Base-by-base conservation (phyloP, 2,888 invertebrate genomes). In the Cacoxenus indagator region DNA sequence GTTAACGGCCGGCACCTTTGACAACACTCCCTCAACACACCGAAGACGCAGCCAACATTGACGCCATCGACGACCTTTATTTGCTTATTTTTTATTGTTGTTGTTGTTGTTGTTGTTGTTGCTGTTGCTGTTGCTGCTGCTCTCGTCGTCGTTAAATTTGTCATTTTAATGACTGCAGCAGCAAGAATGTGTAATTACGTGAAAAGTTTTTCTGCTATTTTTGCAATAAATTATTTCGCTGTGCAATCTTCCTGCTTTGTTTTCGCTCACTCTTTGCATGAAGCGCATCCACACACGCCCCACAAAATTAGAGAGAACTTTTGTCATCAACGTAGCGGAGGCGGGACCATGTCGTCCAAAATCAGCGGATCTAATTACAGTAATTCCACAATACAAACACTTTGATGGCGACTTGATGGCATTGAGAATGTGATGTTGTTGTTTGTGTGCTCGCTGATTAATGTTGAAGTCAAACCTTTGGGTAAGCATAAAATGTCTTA, bases 1-100 rank as follows among this genome's bases (percentile, higher is more conserved):
- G 43, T 59, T 68, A 72, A 73, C 67, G 71, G 37, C 37, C 37
- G 57, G 70, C 45, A 73, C 72, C 80, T 78, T 79, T 80, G 71
- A 70, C 67, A 71, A 69, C 80, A 74, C 74, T 75, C 78, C 80
- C 79, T 75, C 74, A 81, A 79, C 76, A 37, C 14, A 37, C 37
- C 37, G 37, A 5, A 11, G 5, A 11, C 37, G 37, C 5, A 37
- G 11, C 11, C 11, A 37, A 5, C 37, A 17, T 46, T n/a, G 46
- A 1, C 46, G 46, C 76, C 76, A 78, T 73, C 14, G 37, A 11
- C 37, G 37, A 37, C 75, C 78, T 75, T 76, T 70, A 55, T 67
- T 74, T 67, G 71, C 73, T 75, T 76, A 74, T 73, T 77, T 73
- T 72, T 76, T 73, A 68, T 37, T 68, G 72, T 69, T 59, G 59